phyloP scores from a whole-genome alignment of 2,113 vertebrate species.

The Rhineura floridana region DNA sequence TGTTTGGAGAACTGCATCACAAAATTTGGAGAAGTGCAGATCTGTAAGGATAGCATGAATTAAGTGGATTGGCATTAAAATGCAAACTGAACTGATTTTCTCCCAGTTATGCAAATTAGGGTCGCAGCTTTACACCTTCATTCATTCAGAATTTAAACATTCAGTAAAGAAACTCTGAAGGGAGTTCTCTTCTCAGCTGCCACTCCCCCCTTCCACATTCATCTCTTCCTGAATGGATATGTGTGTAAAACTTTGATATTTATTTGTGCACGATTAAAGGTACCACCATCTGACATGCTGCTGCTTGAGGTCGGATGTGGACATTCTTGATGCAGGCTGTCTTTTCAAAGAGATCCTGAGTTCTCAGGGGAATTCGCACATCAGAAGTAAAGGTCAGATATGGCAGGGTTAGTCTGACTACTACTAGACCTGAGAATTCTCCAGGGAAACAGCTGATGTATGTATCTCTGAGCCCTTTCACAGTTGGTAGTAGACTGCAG shows the following conservation, averaged over 20 bases:
- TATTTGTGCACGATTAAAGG: not conserved
- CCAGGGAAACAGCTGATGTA: not conserved
- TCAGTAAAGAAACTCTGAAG: not conserved
- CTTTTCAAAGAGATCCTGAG: not conserved
- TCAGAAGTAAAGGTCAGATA: not conserved
- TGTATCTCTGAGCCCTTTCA: not conserved
- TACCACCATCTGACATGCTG: not conserved
- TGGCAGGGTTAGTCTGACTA: not conserved
- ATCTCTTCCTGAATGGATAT: not conserved
- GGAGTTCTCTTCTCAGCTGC: not conserved
- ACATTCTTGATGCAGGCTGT: rapidly evolving
- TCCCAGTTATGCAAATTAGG: too few relatives aligned
- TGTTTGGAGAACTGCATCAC: too few relatives aligned
- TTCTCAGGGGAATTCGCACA: not conserved
- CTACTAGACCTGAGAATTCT: not conserved
- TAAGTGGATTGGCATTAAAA: too few relatives aligned
- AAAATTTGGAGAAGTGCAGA: too few relatives aligned
- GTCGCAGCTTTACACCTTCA: not conserved
- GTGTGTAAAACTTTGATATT: not conserved
- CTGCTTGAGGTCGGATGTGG: not conserved
- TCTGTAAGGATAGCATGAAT: too few relatives aligned
- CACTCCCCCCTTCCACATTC: not conserved
- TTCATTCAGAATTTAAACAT: not conserved
- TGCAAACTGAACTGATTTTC: too few relatives aligned
- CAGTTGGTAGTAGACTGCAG: not conserved